Evolutionary conservation across 2,113 vertebrate genomes (phyloP).

Genomic region (Phalacrocorax aristotelis): DNA sequence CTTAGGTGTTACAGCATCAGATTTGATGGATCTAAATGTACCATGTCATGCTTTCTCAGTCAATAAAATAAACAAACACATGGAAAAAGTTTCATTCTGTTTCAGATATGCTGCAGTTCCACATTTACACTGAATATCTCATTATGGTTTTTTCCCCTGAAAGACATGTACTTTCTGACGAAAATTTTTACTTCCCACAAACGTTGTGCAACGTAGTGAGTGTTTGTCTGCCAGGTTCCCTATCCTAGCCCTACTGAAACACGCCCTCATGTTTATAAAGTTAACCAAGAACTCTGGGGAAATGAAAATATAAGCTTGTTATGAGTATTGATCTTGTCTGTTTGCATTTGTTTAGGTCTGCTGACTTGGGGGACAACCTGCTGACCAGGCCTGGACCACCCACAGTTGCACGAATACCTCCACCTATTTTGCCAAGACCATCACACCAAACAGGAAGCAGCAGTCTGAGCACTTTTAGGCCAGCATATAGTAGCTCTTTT

Average conservation of each 20-base stretch:
- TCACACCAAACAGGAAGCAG: constrained; percentile 79
- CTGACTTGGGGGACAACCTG: constrained; percentile 78
- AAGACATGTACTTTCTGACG: not conserved
- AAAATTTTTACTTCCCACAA: not conserved
- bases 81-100: too few relatives aligned
- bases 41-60: not conserved
- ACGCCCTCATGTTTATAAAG: fast-evolving
- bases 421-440: constrained; percentile 86
- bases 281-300: not conserved
- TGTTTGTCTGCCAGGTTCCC: not conserved
- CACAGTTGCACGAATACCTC: constrained; percentile 82
- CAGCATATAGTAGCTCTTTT: constrained; percentile 83
- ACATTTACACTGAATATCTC: not conserved
- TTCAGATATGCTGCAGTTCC: not conserved
- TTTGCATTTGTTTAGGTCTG: constrained; percentile 76
- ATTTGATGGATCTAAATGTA: not conserved
- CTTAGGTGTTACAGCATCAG: not conserved
- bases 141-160: not conserved
- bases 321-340: not conserved
- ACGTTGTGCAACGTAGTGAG: fast-evolving
- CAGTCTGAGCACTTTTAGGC: constrained; percentile 79
- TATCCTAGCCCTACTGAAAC: not conserved
- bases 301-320: not conserved
- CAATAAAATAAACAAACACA: not conserved
- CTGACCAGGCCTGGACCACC: constrained; percentile 79